Evolutionary conservation across 2,113 vertebrate genomes (phyloP), one percentile per base, ranked within the genome.

Genomic region (Origma solitaria): DNA sequence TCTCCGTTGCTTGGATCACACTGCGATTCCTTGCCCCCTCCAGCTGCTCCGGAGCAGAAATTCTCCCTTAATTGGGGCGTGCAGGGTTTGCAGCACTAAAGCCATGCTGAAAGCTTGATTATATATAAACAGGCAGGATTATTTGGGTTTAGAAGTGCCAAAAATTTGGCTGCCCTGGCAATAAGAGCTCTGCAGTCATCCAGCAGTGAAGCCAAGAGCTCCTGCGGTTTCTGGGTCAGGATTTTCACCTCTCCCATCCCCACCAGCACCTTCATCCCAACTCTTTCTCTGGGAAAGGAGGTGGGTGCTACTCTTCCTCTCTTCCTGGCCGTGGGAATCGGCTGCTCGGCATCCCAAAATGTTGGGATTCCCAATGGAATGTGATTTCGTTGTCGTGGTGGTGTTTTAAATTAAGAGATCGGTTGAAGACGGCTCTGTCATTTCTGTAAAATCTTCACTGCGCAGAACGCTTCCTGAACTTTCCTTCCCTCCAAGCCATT

Each of bases 31-130:
- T 89, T 53, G 3, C 33, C 38, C 61, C 72, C 35, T 92, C 77
- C 60, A 30, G 72, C 22, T 6, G 21, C 70, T 58, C 64, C 7
- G 14, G 45, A 38, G 71, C 92, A 75, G 72, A 90, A 93, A 58
- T 70, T 27, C 90, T 56, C 76, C 79, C 47, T 53, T 54, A 9
- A 37, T 7, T 14, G 71, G 68, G 71, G 54, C 37, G 21, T 64
- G 57, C 75, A 11, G 57, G 17, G 27, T 70, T 58, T 58, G 71
- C 84, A 79, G 17, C 79, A 58, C 90, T 58, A 58, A 94, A 91
- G 92, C 95, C 95, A 90, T 75, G 91, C 8, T 9, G 62, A 50
- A 56, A 88, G 62, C 90, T 90, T n/a, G 51, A 56, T 83, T 37
- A 30, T 8, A 4, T 30, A 23, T 14, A 70, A 81, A 77, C 2